phyloP scores from a whole-genome alignment of 1,140 invertebrate genomes.

The Cydia pomonella region DNA sequence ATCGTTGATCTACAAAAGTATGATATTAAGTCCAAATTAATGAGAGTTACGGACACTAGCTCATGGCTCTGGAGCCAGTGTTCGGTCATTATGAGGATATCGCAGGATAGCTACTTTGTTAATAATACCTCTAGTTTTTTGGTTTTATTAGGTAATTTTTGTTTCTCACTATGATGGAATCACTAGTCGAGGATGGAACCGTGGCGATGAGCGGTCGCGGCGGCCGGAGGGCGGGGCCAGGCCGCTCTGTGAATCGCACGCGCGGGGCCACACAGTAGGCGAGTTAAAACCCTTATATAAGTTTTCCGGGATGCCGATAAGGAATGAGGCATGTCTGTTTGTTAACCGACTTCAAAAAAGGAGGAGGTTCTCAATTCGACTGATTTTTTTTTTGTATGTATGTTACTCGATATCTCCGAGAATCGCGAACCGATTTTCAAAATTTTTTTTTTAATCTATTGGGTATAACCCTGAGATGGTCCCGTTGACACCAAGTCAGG shows the following conservation, averaged over 20 bases:
- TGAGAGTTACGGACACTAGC: background rate
- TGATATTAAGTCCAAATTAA: background rate
- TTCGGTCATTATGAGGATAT: background rate
- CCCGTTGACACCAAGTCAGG: background rate
- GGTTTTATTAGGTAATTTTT: background rate
- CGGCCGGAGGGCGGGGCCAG: background rate
- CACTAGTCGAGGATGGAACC: background rate
- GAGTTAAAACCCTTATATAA: background rate
- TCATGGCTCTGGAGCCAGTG: background rate
- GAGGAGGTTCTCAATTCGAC: too few species aligned
- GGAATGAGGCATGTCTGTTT: background rate
- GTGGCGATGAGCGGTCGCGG: background rate
- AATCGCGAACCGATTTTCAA: too few species aligned
- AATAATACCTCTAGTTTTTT: background rate
- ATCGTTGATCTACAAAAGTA: too few species aligned
- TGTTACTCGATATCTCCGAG: too few species aligned
- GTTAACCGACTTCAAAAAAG: too few species aligned
- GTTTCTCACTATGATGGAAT: too few species aligned
- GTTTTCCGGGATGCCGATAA: background rate
- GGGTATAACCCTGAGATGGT: too few species aligned
- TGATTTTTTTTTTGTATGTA: too few species aligned
- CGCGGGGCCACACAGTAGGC: slow-evolving; percentile 1
- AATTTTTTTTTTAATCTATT: background rate
- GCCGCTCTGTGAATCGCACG: background rate
- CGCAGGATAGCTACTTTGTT: background rate